Evolutionary conservation across 2,888 invertebrate genomes (phyloP).

Genomic region (Hypercompe scribonia): DNA sequence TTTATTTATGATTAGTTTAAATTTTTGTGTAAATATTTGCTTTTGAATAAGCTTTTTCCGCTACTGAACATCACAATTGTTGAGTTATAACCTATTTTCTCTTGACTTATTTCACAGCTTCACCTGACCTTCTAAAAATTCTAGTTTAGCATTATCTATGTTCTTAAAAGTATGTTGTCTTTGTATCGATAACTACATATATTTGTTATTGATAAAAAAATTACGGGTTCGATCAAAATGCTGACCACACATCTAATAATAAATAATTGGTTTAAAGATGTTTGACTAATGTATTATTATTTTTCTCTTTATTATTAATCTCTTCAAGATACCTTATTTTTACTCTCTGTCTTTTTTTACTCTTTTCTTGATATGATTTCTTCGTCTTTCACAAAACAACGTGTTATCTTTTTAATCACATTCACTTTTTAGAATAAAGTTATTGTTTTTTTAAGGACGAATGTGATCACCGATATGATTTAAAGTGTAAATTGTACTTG

Average conservation of each 20-base stretch:
- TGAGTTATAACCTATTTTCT: neutral
- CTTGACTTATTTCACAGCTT: neutral
- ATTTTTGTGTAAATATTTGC: conserved; percentile 50
- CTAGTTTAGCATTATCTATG: neutral
- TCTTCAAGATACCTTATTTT: neutral
- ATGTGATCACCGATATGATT: conserved; percentile 76
- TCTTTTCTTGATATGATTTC: neutral
- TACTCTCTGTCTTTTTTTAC: too few relatives aligned
- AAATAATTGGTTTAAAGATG: neutral
- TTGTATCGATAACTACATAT: neutral
- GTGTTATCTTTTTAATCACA: conserved; percentile 17
- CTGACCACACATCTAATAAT: neutral
- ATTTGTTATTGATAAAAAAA: neutral
- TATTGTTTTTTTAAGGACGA: conserved; percentile 68
- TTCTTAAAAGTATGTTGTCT: neutral
- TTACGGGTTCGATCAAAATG: neutral
- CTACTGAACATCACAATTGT: conserved; percentile 46
- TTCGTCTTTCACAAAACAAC: neutral
- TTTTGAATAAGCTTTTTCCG: conserved; percentile 31
- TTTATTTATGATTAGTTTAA: conserved; percentile 44
- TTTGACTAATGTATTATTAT: neutral
- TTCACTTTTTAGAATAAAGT: conserved; percentile 26
- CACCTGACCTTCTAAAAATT: neutral
- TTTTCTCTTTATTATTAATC: neutral
- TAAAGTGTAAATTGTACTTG: conserved; percentile 45